Base-by-base conservation (phyloP, 2,888 invertebrate genomes). In the Eumacrocentrus americanus region DNA sequence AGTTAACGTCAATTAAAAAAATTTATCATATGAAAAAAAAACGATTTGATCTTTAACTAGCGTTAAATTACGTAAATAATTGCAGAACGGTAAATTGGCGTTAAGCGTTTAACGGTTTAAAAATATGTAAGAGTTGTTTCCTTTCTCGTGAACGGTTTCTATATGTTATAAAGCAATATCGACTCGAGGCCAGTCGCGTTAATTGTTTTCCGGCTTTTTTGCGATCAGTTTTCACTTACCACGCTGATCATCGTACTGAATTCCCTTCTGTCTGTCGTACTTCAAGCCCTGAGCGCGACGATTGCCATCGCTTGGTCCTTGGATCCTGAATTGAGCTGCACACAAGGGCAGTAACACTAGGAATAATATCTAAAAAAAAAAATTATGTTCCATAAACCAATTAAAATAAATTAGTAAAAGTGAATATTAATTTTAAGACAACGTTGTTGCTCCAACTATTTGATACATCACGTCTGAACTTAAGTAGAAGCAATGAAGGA, bases 231-330 rank as follows among this genome's bases (percentile, higher is more conserved):
- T 37, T 25, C 25, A 44, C 58, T 70, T 70, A 79, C 80, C 79
- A 62, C 69, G 73, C 58, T 75, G 75, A 57, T 78, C 75, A 44
- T 73, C 76, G 66, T 75, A 80, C 66, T 78, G 72, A 60, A 80
- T 71, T 64, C 78, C 79, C 71, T 78, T 79, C 48, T 76, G 77
- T 56, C 69, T 60, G 53, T 77, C 78, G 61, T 75, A 74, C 66
- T 73, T 77, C 40, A 80, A 70, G 44, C 80, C 78, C 64, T 80
- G 78, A 34, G 80, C 76, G 29, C 69, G 72, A 54, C 78, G 72
- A 60, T 74, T 75, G 46, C 80, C 80, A 69, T 80, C 80, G 58
- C 75, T 79, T 1, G 80, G 75, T 5, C 80, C 80, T 61, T 77
- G 72, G 53, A 80, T 80, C 12, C 79, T 72, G 59, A 80, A 80